These are phyloP conservation scores for Pelobates cultripes DNA, from an alignment of 2,797 vertebrate genomes.

Conservation along the genomic window DNA sequence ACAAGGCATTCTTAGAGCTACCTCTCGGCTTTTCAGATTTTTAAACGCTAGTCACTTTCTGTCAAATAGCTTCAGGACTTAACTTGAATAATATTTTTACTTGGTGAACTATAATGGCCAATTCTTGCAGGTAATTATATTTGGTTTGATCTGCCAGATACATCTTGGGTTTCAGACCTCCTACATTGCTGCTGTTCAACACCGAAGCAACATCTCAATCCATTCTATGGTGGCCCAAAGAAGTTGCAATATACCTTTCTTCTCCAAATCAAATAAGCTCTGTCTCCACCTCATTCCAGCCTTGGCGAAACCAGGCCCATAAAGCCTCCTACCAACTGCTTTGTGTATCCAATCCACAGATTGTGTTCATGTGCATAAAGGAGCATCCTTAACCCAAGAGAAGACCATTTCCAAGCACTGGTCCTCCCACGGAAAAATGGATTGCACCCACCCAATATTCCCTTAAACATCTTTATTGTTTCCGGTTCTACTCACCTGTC, in stretches of 20 bases:
- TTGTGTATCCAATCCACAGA: slow-evolving; percentile 17
- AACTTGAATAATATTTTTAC: background rate
- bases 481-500: slow-evolving; percentile 89
- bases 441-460: slow-evolving; percentile 33
- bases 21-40: background rate
- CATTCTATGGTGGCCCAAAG: slow-evolving; percentile 8
- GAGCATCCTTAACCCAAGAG: slow-evolving; percentile 16
- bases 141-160: background rate
- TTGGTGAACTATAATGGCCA: background rate
- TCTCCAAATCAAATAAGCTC: slow-evolving; percentile 14
- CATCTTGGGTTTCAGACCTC: background rate
- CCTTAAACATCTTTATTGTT: slow-evolving; percentile 51
- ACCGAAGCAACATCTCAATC: background rate
- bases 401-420: slow-evolving; percentile 35
- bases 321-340: slow-evolving; percentile 11
- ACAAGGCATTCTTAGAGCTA: slow-evolving; percentile 40
- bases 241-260: slow-evolving; percentile 36
- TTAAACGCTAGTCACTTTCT: background rate
- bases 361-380: slow-evolving; percentile 24
- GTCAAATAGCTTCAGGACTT: background rate
- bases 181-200: background rate
- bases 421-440: slow-evolving; percentile 45
- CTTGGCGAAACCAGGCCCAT: slow-evolving; percentile 30
- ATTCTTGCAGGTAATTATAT: background rate
- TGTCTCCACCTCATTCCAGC: slow-evolving; percentile 42